Conservation (phyloP, 2,113 vertebrate species). For the Charina bottae region DNA sequence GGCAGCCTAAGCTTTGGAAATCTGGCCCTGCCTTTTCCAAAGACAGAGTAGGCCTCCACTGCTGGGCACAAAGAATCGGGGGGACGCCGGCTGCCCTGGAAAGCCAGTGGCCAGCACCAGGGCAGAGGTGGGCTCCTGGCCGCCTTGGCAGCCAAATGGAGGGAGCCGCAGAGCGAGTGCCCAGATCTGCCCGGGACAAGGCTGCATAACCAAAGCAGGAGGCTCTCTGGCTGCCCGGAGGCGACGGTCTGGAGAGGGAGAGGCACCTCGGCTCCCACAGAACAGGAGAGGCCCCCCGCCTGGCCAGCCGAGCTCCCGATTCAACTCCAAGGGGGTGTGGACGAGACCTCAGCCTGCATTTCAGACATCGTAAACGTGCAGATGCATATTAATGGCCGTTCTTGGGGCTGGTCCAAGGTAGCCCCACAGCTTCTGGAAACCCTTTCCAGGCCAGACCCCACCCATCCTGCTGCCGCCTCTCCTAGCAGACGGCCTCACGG, state of each 20-base stretch:
- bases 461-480: background rate
- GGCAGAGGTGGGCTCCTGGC: background rate
- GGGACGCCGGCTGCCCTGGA: background rate
- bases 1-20: background rate
- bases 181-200: too few relatives aligned
- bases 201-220: background rate
- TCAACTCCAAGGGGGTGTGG: background rate
- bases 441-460: background rate
- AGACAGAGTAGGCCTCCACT: background rate
- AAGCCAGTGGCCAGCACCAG: background rate
- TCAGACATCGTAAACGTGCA: background rate
- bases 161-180: background rate
- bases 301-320: background rate
- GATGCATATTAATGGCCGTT: background rate
- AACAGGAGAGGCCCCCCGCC: background rate
- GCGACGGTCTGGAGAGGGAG: background rate
- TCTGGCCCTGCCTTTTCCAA: background rate
- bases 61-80: background rate
- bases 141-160: background rate
- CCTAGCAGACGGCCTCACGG: too few relatives aligned
- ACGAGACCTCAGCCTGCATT: background rate
- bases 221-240: background rate
- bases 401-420: background rate
- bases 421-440: too few relatives aligned
- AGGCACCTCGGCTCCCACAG: background rate